Evolutionary conservation across 2,888 invertebrate species (phyloP), one percentile per base, ranked within the genome.

Genomic region (Anaspis maculata): DNA sequence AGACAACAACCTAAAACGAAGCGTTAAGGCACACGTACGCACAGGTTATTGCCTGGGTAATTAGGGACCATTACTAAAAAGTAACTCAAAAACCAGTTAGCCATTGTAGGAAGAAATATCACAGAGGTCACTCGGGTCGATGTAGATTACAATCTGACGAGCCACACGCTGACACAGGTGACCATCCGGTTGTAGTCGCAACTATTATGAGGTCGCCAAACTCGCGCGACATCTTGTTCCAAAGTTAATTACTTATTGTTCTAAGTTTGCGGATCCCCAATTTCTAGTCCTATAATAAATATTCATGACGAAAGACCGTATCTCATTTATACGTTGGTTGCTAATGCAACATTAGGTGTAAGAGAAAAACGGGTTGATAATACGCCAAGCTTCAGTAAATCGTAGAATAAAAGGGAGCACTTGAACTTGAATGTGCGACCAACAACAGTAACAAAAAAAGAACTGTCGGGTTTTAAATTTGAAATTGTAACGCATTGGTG

Each of bases 161-260:
- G 59, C 59, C 61, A 59, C 58, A 60, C 57, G 58, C 55, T 57
- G 51, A 52, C 54, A 58, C 61, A 61, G 61, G 62, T 62, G 61
- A 57, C 53, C 59, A 56, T 52, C 48, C 52, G 14, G 35, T 35
- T 39, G 22, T 29, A 36, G 31, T 39, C 32, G 25, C 31, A 24
- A 37, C 30, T 34, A 31, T 6, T 38, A 34, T 27, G 39, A 41
- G 42, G 42, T 39, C 46, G 39, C 45, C 48, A 44, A 52, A 52
- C 51, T 49, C 49, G 41, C 40, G 58, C 55, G 57, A 57, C 61
- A 59, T 61, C 59, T 61, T 61, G 62, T 58, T 52, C n/a, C n/a
- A 51, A 41, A 50, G 47, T 60, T 61, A 61, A 62, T 63, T 61
- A 57, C 57, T 57, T 58, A 61, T 61, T 61, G 60, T 62, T 38